phyloP scores from a whole-genome alignment of 2,888 invertebrate genomes.

The Callinectes sapidus region DNA sequence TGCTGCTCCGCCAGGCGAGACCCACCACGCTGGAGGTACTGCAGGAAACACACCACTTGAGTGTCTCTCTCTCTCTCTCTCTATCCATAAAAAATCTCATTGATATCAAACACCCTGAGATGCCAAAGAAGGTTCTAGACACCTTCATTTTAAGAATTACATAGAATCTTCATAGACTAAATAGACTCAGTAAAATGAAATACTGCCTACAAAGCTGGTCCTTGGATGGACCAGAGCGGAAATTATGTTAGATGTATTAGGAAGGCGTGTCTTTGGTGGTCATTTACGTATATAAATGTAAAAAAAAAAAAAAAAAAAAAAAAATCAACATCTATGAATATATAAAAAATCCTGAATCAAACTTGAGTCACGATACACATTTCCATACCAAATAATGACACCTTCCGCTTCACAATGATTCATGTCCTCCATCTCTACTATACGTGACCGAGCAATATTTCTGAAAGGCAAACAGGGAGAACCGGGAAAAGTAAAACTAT shows the following conservation, averaged over 20 bases:
- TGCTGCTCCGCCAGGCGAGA: constrained; percentile 72
- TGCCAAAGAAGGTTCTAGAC: not conserved
- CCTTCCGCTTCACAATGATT: not conserved
- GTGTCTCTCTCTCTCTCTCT: not conserved
- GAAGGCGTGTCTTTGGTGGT: not conserved
- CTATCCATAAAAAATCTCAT: not conserved
- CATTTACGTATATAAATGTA: not conserved
- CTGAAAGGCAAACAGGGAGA: not conserved
- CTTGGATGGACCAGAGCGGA: not conserved
- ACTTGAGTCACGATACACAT: not conserved
- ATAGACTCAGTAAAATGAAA: not conserved
- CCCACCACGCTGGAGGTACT: constrained; percentile 71
- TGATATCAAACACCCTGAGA: not conserved
- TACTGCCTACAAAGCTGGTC: not conserved
- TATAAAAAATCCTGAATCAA: too few relatives aligned
- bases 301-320: not conserved
- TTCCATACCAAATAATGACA: not conserved
- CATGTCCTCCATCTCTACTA: not conserved
- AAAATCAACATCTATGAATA: too few relatives aligned
- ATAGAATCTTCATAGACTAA: not conserved
- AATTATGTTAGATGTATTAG: not conserved
- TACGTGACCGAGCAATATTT: not conserved
- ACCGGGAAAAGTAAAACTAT: not conserved
- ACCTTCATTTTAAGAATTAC: not conserved
- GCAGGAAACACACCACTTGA: too few relatives aligned